Percentiles rank a stretch among this genome's conserved stretches.
Evolutionary conservation across 2,113 vertebrate genomes (phyloP).

Genomic region (Penelope pileata): DNA sequence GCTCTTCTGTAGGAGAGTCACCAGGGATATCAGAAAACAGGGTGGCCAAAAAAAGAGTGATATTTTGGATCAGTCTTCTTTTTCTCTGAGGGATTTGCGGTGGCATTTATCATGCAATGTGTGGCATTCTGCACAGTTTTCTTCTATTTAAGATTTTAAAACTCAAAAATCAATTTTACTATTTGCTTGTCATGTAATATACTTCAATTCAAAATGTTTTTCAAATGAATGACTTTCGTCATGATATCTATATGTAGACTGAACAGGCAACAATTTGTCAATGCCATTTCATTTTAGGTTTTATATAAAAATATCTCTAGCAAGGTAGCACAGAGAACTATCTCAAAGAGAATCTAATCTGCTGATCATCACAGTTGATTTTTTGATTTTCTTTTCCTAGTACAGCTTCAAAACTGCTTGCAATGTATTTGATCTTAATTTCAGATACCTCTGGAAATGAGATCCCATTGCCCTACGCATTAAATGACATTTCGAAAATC

Average conservation of each 20-base stretch:
- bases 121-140: not conserved
- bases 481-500: not conserved
- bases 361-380: not conserved
- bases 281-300: not conserved
- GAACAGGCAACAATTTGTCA: not conserved
- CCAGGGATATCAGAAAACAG: not conserved
- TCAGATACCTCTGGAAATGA: not conserved
- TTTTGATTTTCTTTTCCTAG: not conserved
- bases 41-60: not conserved
- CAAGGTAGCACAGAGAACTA: not conserved
- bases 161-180: not conserved
- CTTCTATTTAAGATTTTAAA: slow-evolving; percentile 48
- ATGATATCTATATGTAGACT: not conserved
- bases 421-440: not conserved
- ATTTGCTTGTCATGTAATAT: slow-evolving; percentile 50
- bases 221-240: not conserved
- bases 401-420: not conserved
- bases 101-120: slow-evolving; percentile 27
- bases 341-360: not conserved
- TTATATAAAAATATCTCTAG: not conserved
- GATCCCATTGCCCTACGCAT: not conserved
- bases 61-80: slow-evolving; percentile 4
- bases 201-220: slow-evolving; percentile 24
- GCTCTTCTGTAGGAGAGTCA: not conserved
- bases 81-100: slow-evolving; percentile 20